Evolutionary conservation across 2,113 vertebrate species (phyloP), one percentile per base, ranked within the genome.

Genomic region (Perca fluviatilis): DNA sequence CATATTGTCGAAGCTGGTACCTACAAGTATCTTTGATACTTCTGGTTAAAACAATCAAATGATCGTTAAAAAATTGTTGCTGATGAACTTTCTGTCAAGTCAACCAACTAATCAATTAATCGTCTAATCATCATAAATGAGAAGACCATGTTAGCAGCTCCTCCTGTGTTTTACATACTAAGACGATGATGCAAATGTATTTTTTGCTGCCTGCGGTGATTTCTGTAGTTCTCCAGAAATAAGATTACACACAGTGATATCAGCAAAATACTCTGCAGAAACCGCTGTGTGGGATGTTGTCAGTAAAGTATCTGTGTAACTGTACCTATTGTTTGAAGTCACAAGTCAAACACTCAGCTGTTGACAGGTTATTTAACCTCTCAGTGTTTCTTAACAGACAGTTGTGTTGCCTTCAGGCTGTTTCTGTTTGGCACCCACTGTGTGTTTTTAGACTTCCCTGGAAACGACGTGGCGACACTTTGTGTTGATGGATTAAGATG

Each of bases 321-420:
- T 69, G 53, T 51, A 36, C 6, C 68, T 76, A 47, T 75, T 77
- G 85, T 85, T 74, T 78, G 60, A 53, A 83, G 30, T 2, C 5
- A 16, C 8, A 43, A 43, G 46, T 27, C 77, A 77, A 77, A 56
- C 53, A 14, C 47, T 80, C 30, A 46, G 74, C 66, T 49, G 72
- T 21, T 79, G 86, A 86, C 79, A 74, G 86, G 30, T 70, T 61
- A 40, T 60, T 61, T 49, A 68, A 87, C 46, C 54, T 80, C 47
- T 63, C 60, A 9, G 18, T 53, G 67, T 82, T 72, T 84, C 60
- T 51, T 3, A 47, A 73, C 56, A 56, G 56, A 57, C 19, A 19
- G 12, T 25, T 49, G 8, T 51, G 36, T 23, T 79, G 68, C 82
- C 79, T 74, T 67, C 51, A 21, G 74, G 73, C 60, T 12, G 43